Percentiles rank a stretch among this genome's conserved stretches.
Evolutionary conservation across 2,888 invertebrate genomes (phyloP).

Genomic region (Temnothorax unifasciatus): DNA sequence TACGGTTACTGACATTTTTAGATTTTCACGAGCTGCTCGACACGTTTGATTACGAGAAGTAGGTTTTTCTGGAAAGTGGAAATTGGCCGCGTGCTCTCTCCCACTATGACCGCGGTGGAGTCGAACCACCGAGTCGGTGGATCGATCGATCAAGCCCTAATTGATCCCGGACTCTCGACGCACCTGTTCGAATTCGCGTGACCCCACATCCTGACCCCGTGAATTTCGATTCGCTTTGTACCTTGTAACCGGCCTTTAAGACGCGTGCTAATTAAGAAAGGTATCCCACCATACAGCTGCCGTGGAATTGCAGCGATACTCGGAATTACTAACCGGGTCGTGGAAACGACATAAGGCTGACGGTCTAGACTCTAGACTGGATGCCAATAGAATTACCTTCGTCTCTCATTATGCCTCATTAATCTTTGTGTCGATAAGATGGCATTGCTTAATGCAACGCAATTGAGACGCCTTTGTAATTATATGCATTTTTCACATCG

Average conservation of each 20-base stretch:
- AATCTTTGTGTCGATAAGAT: conserved; percentile 15
- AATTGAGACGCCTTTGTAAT: background rate
- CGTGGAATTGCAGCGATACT: conserved; percentile 68
- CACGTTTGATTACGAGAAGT: conserved; percentile 43
- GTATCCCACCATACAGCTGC: conserved; percentile 79
- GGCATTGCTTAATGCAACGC: background rate
- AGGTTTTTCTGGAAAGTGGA: conserved; percentile 43
- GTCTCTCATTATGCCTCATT: conserved; percentile 31
- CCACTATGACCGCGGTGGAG: conserved; percentile 34
- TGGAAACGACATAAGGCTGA: conserved; percentile 78
- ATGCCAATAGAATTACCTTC: conserved; percentile 17
- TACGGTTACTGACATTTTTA: background rate
- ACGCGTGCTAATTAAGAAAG: conserved; percentile 80
- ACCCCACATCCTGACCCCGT: conserved; percentile 62
- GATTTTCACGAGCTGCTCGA: conserved; percentile 25
- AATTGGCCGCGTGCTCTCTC: conserved; percentile 31
- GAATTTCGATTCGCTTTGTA: conserved; percentile 66
- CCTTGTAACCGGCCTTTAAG: conserved; percentile 74
- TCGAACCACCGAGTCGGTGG: conserved; percentile 41
- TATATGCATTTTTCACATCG: background rate
- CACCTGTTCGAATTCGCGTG: conserved; percentile 73
- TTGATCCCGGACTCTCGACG: conserved; percentile 60
- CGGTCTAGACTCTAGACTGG: conserved; percentile 19
- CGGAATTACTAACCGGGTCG: conserved; percentile 76
- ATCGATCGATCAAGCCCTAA: conserved; percentile 63